A percentile compares a stretch with the other conserved stretches of the same genome.
Evolutionary conservation across 2,797 vertebrate genomes (phyloP).

Genomic region (Phoxinus dragarum): DNA sequence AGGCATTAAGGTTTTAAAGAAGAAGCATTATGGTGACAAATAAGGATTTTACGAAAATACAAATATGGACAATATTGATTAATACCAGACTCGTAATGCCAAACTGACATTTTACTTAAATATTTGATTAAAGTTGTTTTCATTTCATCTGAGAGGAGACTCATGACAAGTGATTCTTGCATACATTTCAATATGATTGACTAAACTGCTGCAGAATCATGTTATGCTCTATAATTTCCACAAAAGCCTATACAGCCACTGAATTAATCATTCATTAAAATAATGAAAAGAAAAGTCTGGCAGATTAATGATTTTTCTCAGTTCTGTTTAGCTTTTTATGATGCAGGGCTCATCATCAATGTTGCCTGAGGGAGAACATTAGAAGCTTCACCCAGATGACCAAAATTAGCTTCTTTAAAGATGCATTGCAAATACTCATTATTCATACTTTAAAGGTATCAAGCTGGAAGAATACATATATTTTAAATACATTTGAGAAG

Average conservation of each 20-base stretch:
- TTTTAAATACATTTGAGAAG: background rate
- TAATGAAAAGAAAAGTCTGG: background rate
- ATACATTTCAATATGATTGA: background rate
- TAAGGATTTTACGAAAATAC: background rate
- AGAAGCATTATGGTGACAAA: background rate
- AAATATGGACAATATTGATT: background rate
- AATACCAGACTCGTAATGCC: background rate
- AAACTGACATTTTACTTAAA: background rate
- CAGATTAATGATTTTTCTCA: background rate
- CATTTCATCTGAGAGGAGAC: background rate
- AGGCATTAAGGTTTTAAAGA: background rate
- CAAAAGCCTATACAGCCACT: background rate
- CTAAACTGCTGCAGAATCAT: background rate
- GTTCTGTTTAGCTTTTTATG: conserved; percentile 1
- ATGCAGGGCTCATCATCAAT: background rate
- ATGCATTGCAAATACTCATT: background rate
- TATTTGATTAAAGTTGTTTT: background rate
- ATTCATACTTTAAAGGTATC: background rate
- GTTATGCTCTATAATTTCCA: background rate
- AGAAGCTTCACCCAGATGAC: background rate
- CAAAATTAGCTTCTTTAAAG: background rate
- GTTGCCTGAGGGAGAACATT: background rate
- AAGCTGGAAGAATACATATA: background rate
- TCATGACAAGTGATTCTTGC: background rate
- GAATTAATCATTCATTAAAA: background rate